Base-by-base conservation (phyloP, 35 echinoderm and acorn worm genomes). In the Apostichopus californicus region DNA sequence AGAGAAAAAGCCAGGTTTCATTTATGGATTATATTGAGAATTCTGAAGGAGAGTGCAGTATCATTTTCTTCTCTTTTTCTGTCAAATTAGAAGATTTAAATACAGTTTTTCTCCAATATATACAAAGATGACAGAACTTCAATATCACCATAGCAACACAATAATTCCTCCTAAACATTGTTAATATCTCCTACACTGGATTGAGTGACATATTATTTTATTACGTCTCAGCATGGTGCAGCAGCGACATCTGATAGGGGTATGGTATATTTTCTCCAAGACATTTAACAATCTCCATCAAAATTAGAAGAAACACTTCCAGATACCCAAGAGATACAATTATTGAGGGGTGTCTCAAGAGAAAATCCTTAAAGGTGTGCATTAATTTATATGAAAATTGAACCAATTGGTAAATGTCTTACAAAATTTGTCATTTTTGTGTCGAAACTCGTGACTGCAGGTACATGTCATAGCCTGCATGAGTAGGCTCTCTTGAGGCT, bases 221-320 rank as follows among this genome's bases (percentile, higher is more conserved):
- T 75, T 22, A 75, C 15, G 1, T 18, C 71, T 75, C 71, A 75
- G 71, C 17, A 20, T 18, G 71, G 20, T 24, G 15, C 71, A 75
- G 13, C 6, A 75, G 18, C 18, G 13, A 68, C 1, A 75, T 75
- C 71, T 75, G 71, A 20, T 61, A 75, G 17, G 71, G 21, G 14
- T 7, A 13, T 75, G 71, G 71, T 75, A 75, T 68, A 14, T 68
- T 22, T 20, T 22, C n/a, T 22, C 15, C n/a, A 75, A 75, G 71
- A 75, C 17, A 75, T 75, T 75, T 22, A 20, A 75, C 14, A 75
- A 13, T 75, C 20, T 11, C 17, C 71, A 75, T 24, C 6, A n/a
- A 75, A 75, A 75, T 75, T 75, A 22, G 71, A 75, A 75, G 71
- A 75, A 75, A 75, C 71, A 75, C 71, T 75, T 75, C 71, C 71